Percentiles rank a stretch among this genome's conserved stretches.
Conservation (phyloP, 2,113 vertebrate genomes). For the Brachyistius frenatus region DNA sequence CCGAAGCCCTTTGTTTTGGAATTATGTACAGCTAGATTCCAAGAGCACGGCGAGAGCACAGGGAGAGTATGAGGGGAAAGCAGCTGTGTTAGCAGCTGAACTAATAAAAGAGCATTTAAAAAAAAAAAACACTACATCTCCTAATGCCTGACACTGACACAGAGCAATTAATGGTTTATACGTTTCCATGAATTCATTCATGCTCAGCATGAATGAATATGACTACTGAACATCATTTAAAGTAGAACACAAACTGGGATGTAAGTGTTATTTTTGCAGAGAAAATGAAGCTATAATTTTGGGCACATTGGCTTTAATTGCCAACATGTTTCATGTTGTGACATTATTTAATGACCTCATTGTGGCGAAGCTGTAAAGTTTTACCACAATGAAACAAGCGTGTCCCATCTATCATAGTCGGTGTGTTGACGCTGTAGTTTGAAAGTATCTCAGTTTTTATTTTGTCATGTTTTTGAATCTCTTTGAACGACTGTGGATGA, state of each 20-base stretch:
- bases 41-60: conserved; percentile 33
- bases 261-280: conserved; percentile 50
- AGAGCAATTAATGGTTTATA: conserved; percentile 38
- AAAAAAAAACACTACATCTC: conserved; percentile 38
- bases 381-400: not conserved
- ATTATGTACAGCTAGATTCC: conserved; percentile 64
- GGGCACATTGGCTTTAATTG: conserved; percentile 44
- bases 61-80: conserved; percentile 41
- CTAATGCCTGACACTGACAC: conserved; percentile 50
- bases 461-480: no score
- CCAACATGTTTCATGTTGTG: conserved; percentile 35
- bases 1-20: conserved; percentile 64
- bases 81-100: conserved; percentile 67
- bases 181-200: conserved; percentile 58
- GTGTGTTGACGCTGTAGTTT: not conserved
- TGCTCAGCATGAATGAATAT: conserved; percentile 50
- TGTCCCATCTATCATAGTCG: not conserved
- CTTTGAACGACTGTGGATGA: no score
- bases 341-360: conserved; percentile 40
- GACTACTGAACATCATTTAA: conserved; percentile 35
- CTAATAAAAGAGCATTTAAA: conserved; percentile 65
- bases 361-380: not conserved
- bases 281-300: conserved; percentile 53
- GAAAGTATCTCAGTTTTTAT: not conserved
- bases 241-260: conserved; percentile 40